Base-by-base conservation (phyloP, 2,888 invertebrate species). In the Cerastoderma edule region DNA sequence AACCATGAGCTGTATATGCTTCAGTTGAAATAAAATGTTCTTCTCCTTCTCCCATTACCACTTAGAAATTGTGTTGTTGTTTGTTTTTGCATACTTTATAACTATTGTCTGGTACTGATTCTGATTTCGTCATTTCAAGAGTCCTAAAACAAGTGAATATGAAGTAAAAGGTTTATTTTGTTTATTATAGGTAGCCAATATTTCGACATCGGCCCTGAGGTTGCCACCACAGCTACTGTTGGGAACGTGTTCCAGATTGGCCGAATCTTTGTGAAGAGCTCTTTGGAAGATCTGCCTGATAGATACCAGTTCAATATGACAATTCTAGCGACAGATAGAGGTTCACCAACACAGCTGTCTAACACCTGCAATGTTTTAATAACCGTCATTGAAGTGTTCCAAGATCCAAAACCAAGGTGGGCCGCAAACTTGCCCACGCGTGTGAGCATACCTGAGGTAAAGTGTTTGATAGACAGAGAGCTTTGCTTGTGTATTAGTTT, bases 371-470 rank as follows among this genome's bases (percentile, higher is more conserved):
- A 75, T 2, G 90, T 92, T 5, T 80, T 74, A 50, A 90, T 93
- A 33, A 95, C 95, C 57, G 94, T 96, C 1, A 93, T 79, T 24
- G 85, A 83, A 60, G 86, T 85, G 44, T 85, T 86, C 54, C 75
- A 83, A n/a, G 85, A 89, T 67, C 86, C 87, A 13, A 79, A 77
- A 70, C 82, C 82, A 0, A 71, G 72, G 53, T 82, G 82, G 82
- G 72, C 60, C n/a, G 50, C 33, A 1, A n/a, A 10, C 19, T 32
- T 75, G 2, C 22, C 30, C 2, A 54, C 72, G 0, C 39, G 53
- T 48, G 72, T 79, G 13, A 1, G 27, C 6, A 73, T 82, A 10
- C 24, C 10, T 13, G 82, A 82, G 82, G 82, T 82, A 72, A 19
- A 28, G 22, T 35, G 27, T 56, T 50, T n/a, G n/a, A n/a, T n/a